Conservation (phyloP, 2,888 invertebrate genomes). For the Pilophorus perplexus region DNA sequence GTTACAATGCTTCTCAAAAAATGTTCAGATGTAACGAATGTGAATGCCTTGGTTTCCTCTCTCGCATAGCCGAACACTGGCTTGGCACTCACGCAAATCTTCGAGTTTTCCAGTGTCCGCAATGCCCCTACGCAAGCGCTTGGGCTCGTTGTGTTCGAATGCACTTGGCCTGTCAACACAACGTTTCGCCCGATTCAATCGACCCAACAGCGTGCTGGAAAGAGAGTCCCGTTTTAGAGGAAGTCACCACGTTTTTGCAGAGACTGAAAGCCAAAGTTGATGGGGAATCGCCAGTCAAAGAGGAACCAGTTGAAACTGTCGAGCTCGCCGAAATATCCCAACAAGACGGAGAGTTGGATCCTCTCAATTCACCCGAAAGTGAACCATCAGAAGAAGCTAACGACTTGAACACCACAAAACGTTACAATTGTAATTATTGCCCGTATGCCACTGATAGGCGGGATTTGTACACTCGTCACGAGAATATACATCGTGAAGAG, state of each 20-base stretch:
- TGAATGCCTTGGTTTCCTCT: conserved; percentile 71
- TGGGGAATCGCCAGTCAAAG: conserved; percentile 38
- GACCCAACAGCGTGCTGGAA: conserved; percentile 56
- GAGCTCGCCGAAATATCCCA: conserved; percentile 14
- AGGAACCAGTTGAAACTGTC: conserved; percentile 2
- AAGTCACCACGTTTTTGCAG: conserved; percentile 69
- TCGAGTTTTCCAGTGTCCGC: conserved; percentile 63
- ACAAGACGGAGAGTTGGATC: neutral
- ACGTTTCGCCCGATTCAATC: conserved; percentile 59
- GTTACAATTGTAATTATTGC: conserved; percentile 83
- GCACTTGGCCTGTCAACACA: conserved; percentile 71
- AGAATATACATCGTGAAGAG: conserved; percentile 89
- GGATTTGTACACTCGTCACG: conserved; percentile 86
- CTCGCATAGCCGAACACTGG: conserved; percentile 74
- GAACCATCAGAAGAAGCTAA: conserved; percentile 17
- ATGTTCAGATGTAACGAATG: conserved; percentile 73
- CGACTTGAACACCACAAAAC: conserved; percentile 55
- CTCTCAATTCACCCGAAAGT: conserved; percentile 29
- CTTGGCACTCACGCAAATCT: conserved; percentile 69
- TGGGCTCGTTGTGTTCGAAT: conserved; percentile 73
- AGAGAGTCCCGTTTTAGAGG: conserved; percentile 71
- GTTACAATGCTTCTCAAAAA: conserved; percentile 73
- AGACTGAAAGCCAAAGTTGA: conserved; percentile 65
- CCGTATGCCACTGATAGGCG: conserved; percentile 88
- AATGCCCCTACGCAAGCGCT: conserved; percentile 71